Evolutionary conservation across 2,888 invertebrate species (phyloP).

Genomic region (Buathra laborator): DNA sequence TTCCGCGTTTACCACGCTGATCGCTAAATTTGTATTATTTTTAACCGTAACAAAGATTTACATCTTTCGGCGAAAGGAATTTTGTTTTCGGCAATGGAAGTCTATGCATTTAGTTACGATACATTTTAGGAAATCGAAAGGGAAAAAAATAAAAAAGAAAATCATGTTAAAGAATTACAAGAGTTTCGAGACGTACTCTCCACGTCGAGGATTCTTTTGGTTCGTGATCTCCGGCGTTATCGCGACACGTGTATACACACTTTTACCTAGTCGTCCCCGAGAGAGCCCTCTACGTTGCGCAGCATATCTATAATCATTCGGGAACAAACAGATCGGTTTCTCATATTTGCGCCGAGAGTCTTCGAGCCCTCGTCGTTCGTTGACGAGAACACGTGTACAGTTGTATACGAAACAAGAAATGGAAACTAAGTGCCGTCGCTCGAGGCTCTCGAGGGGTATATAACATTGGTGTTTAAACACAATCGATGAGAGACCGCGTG

Average conservation of each 20-base stretch:
- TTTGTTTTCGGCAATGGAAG: neutral
- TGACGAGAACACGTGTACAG: slow-evolving; percentile 75
- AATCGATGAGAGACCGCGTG: slow-evolving; percentile 46
- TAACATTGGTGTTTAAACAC: slow-evolving; percentile 61
- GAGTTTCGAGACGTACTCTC: neutral
- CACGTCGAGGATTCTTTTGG: neutral
- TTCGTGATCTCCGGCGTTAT: slow-evolving; percentile 56
- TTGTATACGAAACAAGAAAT: slow-evolving; percentile 51
- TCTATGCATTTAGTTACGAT: neutral
- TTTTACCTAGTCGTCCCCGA: slow-evolving; percentile 34
- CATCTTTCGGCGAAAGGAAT: too few relatives aligned
- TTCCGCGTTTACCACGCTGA: too few relatives aligned
- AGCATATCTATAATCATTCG: slow-evolving; percentile 72
- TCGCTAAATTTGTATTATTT: too few relatives aligned
- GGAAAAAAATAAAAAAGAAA: neutral
- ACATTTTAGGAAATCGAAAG: neutral
- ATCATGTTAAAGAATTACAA: neutral
- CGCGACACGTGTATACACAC: slow-evolving; percentile 56
- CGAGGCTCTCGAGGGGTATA: slow-evolving; percentile 54
- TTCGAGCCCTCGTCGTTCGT: slow-evolving; percentile 40
- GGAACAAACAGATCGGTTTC: slow-evolving; percentile 77
- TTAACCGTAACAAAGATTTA: too few relatives aligned
- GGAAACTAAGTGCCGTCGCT: slow-evolving; percentile 50
- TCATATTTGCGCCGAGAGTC: slow-evolving; percentile 69
- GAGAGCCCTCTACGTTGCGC: neutral